phyloP scores from a whole-genome alignment of 92 coral and sea anemone species.

The Scolanthus callimorphus region DNA sequence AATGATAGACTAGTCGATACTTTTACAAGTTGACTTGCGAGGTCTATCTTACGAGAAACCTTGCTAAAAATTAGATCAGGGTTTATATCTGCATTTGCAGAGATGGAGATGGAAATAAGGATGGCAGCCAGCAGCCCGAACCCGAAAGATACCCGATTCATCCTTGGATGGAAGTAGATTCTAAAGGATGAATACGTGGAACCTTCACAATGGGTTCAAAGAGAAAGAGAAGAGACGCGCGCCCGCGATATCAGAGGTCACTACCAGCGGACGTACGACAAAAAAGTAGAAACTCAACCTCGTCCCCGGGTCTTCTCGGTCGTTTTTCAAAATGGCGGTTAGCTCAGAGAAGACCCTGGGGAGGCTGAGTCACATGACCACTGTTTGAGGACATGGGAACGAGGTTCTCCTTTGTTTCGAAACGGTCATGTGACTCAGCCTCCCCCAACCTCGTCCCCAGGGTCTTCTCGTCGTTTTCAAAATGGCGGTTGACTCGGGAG shows the following conservation, averaged over 20 bases:
- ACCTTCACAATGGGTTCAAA: conserved; percentile 79
- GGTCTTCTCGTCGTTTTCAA: too few relatives aligned
- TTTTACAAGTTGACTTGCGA: conserved; percentile 83
- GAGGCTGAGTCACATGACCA: too few relatives aligned
- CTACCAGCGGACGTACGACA: conserved; percentile 12
- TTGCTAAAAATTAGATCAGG: conserved; percentile 61
- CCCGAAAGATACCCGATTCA: conserved; percentile 58
- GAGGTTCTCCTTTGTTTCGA: too few relatives aligned
- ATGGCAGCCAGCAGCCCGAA: conserved; percentile 63
- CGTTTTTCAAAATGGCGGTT: too few relatives aligned
- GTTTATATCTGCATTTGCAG: conserved; percentile 68
- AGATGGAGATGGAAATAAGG: conserved; percentile 43
- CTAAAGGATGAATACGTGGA: conserved; percentile 79
- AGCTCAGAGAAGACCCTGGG: too few relatives aligned
- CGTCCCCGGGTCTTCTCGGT: too few relatives aligned
- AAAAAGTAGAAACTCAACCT: too few relatives aligned
- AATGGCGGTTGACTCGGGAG: too few relatives aligned
- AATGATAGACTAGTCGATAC: conserved; percentile 72
- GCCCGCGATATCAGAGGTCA: conserved; percentile 9
- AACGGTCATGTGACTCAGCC: too few relatives aligned
- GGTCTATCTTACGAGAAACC: conserved; percentile 96
- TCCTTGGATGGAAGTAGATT: conserved; percentile 96
- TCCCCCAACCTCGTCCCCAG: too few relatives aligned
- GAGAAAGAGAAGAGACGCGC: conserved; percentile 48
- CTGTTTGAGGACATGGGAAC: too few relatives aligned